phyloP scores from a whole-genome alignment of 1,140 invertebrate genomes.

The Trichonephila clavipes region DNA sequence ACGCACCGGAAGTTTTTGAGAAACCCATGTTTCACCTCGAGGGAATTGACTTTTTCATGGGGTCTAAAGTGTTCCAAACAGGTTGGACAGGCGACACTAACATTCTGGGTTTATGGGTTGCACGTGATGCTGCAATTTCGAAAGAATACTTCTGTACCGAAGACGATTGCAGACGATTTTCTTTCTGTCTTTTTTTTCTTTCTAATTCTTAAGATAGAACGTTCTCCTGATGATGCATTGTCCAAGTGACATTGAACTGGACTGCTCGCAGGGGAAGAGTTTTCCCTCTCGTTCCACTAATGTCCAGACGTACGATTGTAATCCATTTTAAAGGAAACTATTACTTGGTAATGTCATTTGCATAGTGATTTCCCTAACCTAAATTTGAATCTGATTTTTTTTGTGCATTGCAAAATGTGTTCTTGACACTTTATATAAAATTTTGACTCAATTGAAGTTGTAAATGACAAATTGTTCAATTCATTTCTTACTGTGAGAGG shows the following conservation, averaged over 20 bases:
- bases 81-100: slow-evolving; percentile 29
- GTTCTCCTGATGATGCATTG: slow-evolving; percentile 27
- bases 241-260: slow-evolving; percentile 42
- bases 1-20: slow-evolving; percentile 4
- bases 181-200: too few relatives aligned
- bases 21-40: neutral
- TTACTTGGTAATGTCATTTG: neutral
- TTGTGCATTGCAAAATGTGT: neutral
- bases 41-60: neutral
- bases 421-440: neutral
- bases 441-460: neutral
- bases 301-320: neutral
- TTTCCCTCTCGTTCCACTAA: neutral
- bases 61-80: slow-evolving; percentile 9
- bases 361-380: neutral
- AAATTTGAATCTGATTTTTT: neutral
- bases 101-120: slow-evolving; percentile 74
- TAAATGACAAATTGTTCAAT: neutral
- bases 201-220: neutral
- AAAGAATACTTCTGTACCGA: neutral
- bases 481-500: neutral
- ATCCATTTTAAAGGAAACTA: neutral
- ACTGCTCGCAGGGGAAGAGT: neutral
- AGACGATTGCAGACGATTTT: slow-evolving; percentile 11
- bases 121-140: slow-evolving; percentile 55